Percentiles rank a stretch among this genome's conserved stretches.
Evolutionary conservation across 92 coral and sea anemone species (phyloP).

Genomic region (Meandrina meandrites): DNA sequence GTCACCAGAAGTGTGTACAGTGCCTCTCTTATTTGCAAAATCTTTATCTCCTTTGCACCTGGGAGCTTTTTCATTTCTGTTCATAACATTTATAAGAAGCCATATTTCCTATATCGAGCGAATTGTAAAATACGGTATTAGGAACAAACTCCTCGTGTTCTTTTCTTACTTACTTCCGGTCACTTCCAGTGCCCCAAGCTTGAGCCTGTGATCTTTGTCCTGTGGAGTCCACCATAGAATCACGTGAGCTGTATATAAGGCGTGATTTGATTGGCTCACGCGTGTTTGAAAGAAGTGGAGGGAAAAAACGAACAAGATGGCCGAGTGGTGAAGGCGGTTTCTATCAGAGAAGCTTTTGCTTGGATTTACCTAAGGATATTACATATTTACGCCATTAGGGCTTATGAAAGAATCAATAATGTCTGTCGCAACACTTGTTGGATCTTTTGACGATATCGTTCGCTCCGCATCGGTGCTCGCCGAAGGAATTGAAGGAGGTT

Average conservation of each 20-base stretch:
- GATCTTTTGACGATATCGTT: conserved; percentile 89
- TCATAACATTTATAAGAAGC: no score
- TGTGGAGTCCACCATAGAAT: conserved; percentile 20
- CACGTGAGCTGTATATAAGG: conserved; percentile 40
- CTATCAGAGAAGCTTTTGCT: not conserved
- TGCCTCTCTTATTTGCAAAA: no score
- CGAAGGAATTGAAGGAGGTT: conserved; percentile 99
- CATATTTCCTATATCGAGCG: no score
- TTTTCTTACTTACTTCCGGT: no score
- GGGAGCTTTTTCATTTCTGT: no score
- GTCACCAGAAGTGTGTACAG: no score
- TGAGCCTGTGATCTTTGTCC: conserved; percentile 52
- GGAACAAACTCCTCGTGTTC: no score
- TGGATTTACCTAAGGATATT: not conserved
- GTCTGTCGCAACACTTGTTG: conserved; percentile 87
- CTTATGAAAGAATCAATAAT: conserved; percentile 47
- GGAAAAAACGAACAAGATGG: conserved; percentile 94
- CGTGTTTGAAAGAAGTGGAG: conserved; percentile 87
- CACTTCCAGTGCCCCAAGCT: no score
- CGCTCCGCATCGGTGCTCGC: conserved; percentile 89
- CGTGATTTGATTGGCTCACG: conserved; percentile 69
- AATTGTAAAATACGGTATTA: no score
- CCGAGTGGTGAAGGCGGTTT: conserved; percentile 36
- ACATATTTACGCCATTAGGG: not conserved
- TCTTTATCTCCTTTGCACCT: no score